phyloP scores from a whole-genome alignment of 2,888 invertebrate genomes.

The Eristalis intricaria region DNA sequence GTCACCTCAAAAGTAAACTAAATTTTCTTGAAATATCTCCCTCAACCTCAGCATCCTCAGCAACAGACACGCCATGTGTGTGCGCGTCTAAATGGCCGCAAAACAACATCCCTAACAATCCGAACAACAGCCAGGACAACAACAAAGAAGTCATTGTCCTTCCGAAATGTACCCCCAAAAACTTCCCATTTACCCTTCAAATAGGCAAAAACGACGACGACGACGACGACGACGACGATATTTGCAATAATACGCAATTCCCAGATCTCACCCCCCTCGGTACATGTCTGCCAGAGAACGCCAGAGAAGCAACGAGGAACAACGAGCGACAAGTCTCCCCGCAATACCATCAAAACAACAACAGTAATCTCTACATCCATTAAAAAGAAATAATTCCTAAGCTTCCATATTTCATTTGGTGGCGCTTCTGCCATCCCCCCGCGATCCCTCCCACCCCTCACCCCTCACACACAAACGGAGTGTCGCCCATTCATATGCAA shows the following conservation, averaged over 20 bases:
- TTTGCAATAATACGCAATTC: conserved; percentile 62
- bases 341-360: conserved; percentile 42
- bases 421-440: conserved; percentile 21
- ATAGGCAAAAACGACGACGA: conserved; percentile 17
- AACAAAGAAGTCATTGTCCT: conserved; percentile 68
- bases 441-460: too few relatives aligned
- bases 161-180: conserved; percentile 52
- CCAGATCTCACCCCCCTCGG: not conserved
- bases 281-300: conserved; percentile 14
- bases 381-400: conserved; percentile 72
- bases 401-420: conserved; percentile 70
- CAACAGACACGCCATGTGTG: not conserved
- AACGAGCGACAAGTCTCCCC: conserved; percentile 3
- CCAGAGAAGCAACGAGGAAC: not conserved
- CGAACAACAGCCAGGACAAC: not conserved
- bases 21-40: conserved; percentile 38
- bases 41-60: not conserved
- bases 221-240: conserved; percentile 19
- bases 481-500: conserved; percentile 9
- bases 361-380: conserved; percentile 71
- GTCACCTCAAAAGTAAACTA: conserved; percentile 22
- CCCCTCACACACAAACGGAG: not conserved
- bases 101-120: conserved; percentile 49
- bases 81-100: conserved; percentile 45
- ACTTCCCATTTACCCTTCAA: conserved; percentile 44